Percentiles rank a stretch among this genome's conserved stretches.
These are phyloP conservation scores for Suricata suricatta DNA, from an alignment of 2,113 vertebrate genomes.

Conservation along the genomic window DNA sequence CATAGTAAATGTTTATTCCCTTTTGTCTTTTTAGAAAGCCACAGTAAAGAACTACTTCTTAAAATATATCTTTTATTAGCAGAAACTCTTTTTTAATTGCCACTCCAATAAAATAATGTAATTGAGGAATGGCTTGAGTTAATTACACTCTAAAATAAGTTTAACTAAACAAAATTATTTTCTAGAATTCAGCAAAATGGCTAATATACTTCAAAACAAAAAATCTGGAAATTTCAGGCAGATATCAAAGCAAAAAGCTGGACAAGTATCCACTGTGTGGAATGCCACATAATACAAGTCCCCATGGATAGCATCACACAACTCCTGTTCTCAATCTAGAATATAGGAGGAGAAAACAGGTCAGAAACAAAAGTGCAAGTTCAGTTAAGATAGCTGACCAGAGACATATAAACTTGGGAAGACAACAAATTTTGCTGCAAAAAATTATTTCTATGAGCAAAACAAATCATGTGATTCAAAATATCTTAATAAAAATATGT, in stretches of 20 bases:
- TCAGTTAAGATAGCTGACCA: neutral
- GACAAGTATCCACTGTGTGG: neutral
- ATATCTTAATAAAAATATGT: neutral
- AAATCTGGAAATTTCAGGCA: neutral
- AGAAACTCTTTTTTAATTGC: neutral
- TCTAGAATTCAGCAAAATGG: neutral
- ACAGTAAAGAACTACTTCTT: neutral
- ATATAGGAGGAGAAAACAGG: neutral
- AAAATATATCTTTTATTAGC: neutral
- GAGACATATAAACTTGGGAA: neutral
- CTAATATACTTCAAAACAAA: neutral
- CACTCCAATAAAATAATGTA: neutral
- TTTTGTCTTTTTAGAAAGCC: neutral
- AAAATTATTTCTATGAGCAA: conserved; percentile 5
- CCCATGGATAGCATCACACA: neutral
- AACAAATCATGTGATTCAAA: neutral
- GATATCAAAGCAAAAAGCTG: neutral
- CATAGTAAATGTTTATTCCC: neutral
- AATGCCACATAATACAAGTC: neutral
- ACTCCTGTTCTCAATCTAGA: neutral
- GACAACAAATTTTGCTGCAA: neutral
- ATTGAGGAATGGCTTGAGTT: neutral
- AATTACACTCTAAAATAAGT: neutral
- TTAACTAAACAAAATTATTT: neutral
- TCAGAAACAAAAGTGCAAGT: conserved; percentile 30